Evolutionary conservation across 2,113 vertebrate species (phyloP).

Genomic region (Apaloderma vittatum): DNA sequence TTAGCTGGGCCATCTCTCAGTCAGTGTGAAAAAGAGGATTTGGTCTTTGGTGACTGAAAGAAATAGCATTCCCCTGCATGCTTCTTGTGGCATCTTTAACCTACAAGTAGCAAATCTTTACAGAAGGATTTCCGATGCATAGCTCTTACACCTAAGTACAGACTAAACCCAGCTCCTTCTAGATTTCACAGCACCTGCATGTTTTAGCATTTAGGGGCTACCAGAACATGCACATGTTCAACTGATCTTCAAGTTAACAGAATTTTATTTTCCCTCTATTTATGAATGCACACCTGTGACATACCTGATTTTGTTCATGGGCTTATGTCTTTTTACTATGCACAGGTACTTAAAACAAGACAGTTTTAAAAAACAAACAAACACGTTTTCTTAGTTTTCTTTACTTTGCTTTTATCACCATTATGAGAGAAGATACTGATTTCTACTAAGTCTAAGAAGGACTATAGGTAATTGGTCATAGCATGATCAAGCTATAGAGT

Average conservation of each 20-base stretch:
- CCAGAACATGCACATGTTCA: neutral
- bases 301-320: neutral
- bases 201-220: neutral
- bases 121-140: neutral
- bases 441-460: neutral
- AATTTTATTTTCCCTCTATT: neutral
- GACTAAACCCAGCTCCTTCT: neutral
- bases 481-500: neutral
- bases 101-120: neutral
- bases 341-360: neutral
- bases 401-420: neutral
- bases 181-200: neutral
- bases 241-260: neutral
- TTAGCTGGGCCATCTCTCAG: accelerated
- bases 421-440: neutral
- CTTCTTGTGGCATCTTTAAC: neutral
- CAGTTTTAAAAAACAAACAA: neutral
- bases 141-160: neutral
- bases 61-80: neutral
- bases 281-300: neutral
- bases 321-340: neutral
- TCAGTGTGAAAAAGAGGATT: neutral
- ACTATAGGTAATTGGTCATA: neutral
- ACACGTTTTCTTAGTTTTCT: neutral
- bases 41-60: neutral